A percentile compares a stretch with the other conserved stretches of the same genome.
These are phyloP conservation scores for Euleptes europaea DNA, from an alignment of 2,113 vertebrate genomes.

Conservation along the genomic window DNA sequence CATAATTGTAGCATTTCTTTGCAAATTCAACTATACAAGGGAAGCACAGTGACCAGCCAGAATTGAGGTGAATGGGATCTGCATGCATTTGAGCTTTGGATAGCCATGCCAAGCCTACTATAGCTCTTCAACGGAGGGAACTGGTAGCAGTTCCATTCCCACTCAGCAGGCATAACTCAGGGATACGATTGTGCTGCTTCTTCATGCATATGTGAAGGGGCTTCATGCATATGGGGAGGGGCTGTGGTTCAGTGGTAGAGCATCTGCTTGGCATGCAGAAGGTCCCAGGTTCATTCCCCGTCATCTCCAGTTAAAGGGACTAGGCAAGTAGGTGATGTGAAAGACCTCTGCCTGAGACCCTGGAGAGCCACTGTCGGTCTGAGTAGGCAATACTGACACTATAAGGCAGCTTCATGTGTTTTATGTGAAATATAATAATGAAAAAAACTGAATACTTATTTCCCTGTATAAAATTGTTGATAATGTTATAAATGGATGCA, in stretches of 20 bases:
- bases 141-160: background rate
- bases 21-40: background rate
- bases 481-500: background rate
- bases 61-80: background rate
- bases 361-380: too few species aligned
- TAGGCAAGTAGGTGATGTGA: too few species aligned
- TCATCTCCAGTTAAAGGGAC: too few species aligned
- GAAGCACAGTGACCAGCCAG: background rate
- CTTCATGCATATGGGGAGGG: too few species aligned
- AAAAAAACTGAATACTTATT: slow-evolving; percentile 5
- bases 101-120: background rate
- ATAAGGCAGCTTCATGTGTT: too few species aligned
- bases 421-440: background rate
- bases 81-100: background rate
- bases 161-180: background rate
- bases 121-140: too few species aligned
- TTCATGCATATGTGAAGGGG: background rate
- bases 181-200: background rate
- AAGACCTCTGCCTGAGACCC: too few species aligned
- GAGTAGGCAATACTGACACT: too few species aligned
- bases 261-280: too few species aligned
- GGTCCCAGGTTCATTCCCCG: too few species aligned
- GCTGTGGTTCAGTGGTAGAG: too few species aligned
- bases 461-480: background rate
- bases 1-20: background rate